Evolutionary conservation across 2,797 vertebrate species (phyloP).

Genomic region (Takifugu ocellatus): DNA sequence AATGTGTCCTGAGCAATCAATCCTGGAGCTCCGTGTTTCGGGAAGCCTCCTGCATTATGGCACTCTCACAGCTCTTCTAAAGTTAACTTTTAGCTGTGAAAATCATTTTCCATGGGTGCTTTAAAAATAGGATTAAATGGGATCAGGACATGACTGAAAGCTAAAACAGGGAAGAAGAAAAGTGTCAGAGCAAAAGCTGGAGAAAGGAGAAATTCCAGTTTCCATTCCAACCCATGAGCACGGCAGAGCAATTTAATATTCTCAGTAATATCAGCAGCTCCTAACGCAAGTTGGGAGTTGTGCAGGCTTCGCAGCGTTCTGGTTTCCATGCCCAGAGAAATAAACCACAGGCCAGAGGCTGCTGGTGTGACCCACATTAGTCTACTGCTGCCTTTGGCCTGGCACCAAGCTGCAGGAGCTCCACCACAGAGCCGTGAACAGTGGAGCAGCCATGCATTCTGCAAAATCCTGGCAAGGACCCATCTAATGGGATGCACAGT

Average conservation of each 20-base stretch:
- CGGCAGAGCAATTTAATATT: slow-evolving; percentile 69
- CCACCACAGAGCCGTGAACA: slow-evolving; percentile 63
- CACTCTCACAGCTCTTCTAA: slow-evolving; percentile 7
- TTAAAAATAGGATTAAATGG: slow-evolving; percentile 12
- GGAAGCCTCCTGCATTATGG: slow-evolving; percentile 1
- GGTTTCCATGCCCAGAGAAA: slow-evolving; percentile 73
- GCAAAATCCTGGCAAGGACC: slow-evolving; percentile 39
- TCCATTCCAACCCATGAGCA: slow-evolving; percentile 66
- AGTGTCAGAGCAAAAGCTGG: slow-evolving; percentile 31
- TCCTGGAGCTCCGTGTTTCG: neutral
- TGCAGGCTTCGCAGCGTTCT: slow-evolving; percentile 67
- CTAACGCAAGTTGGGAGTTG: slow-evolving; percentile 48
- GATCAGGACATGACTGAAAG: slow-evolving; percentile 21
- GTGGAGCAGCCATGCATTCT: slow-evolving; percentile 33
- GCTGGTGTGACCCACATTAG: slow-evolving; percentile 59
- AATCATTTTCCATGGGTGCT: slow-evolving; percentile 19
- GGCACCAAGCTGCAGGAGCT: slow-evolving; percentile 72
- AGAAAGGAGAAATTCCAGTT: slow-evolving; percentile 57
- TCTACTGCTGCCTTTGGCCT: slow-evolving; percentile 66
- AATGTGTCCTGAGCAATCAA: slow-evolving; percentile 5
- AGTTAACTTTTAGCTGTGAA: slow-evolving; percentile 21
- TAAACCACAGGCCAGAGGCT: slow-evolving; percentile 70
- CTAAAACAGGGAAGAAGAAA: slow-evolving; percentile 17
- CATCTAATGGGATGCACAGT: slow-evolving; percentile 28
- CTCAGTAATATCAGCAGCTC: slow-evolving; percentile 70